Evolutionary conservation across 2,888 invertebrate species (phyloP).

Genomic region (Lottia gigantea): DNA sequence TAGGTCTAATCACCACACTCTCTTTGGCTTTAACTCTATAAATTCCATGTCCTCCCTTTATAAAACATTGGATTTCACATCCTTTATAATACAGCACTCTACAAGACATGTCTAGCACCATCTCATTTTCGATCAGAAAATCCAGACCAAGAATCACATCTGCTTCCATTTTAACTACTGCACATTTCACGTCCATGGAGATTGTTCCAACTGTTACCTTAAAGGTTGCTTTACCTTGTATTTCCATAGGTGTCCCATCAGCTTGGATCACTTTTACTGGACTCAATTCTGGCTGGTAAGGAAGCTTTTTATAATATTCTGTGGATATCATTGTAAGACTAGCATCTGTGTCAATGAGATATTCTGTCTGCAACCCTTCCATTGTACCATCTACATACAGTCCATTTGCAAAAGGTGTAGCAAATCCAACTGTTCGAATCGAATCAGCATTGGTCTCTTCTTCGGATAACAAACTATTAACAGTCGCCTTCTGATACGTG

Average conservation of each 20-base stretch:
- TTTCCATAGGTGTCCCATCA: neutral
- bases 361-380: neutral
- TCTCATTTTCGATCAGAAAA: neutral
- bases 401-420: neutral
- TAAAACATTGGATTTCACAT: neutral
- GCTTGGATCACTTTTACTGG: neutral
- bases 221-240: neutral
- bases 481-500: too few species aligned
- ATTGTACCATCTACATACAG: neutral
- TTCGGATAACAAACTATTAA: too few species aligned
- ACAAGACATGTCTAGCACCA: neutral
- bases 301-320: neutral
- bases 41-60: neutral
- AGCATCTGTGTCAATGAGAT: neutral
- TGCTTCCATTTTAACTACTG: neutral
- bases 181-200: neutral
- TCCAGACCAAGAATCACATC: neutral
- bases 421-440: slow-evolving; percentile 3
- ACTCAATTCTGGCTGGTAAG: neutral
- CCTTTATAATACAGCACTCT: neutral
- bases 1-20: neutral
- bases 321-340: neutral
- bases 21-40: neutral
- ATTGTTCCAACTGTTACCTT: neutral
- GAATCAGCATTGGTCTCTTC: too few species aligned